Evolutionary conservation across 2,797 vertebrate species (phyloP), one percentile per base, ranked within the genome.

Genomic region (Hirundo rustica): DNA sequence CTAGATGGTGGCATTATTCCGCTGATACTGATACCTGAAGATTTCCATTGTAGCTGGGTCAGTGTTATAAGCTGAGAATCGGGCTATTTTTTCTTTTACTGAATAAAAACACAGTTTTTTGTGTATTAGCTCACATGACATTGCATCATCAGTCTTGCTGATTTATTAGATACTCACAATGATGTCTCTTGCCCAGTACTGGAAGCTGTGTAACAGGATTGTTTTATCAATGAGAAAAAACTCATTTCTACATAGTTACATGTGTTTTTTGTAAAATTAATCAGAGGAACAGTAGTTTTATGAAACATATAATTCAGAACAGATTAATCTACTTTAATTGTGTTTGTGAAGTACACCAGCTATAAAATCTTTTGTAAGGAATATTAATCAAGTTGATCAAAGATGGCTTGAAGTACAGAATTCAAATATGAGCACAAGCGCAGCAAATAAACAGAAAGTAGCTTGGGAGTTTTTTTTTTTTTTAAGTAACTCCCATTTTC

Each of bases 361-460:
- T 95, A 83, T 93, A 95, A 96, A 91, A 81, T 84, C 66, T 91
- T 90, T 57, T 85, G 93, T 93, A 92, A 91, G 55, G 78, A 89
- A 53, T 94, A 71, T 92, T 92, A 94, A 88, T 96, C 85, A 95
- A 82, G 84, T 92, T 97, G 78, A 92, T 96, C 85, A 94, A 94
- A 94, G 73, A 60, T 95, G 54, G 44, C 77, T 92, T 92, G 86
- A 96, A 95, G 83, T 87, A 62, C 32, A 60, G 80, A 88, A 94
- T 92, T 89, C 58, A 61, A 75, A 78, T 89, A 79, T 1, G 12
- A 91, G 68, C 58, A 53, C 18, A 82, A 3, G 74, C 81, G 27
- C 27, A 57, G 26, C 66, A 71, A 71, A 71, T 42, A 78, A 13
- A 55, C 8, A 55, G 30, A 64, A 62, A 48, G 22, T 47, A 68